phyloP scores from a whole-genome alignment of 2,113 vertebrate genomes.

The Nannobrachium achirus region DNA sequence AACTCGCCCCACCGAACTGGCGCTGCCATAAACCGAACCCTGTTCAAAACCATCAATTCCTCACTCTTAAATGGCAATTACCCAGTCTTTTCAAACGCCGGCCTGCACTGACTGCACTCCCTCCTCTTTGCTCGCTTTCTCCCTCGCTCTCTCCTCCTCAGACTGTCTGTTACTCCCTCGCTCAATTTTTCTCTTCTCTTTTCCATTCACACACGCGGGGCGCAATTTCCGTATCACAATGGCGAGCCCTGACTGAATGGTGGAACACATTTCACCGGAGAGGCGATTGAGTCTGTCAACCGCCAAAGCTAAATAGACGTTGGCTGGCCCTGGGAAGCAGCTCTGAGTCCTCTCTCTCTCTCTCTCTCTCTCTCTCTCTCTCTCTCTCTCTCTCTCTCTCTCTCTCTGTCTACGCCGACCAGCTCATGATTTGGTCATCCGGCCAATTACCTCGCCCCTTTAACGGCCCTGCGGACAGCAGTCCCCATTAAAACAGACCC shows the following conservation, averaged over 20 bases:
- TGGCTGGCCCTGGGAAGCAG: background rate
- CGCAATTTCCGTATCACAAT: background rate
- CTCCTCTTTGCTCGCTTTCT: conserved; percentile 2
- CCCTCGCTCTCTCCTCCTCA: background rate
- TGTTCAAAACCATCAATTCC: conserved; percentile 5
- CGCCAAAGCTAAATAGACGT: background rate
- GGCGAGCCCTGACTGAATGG: background rate
- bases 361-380: background rate
- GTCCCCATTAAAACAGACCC: conserved; percentile 60
- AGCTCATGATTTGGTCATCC: conserved; percentile 35
- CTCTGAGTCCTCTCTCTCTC: background rate
- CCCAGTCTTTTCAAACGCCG: conserved; percentile 1
- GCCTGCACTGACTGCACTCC: too few species aligned
- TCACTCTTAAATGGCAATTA: conserved; percentile 14
- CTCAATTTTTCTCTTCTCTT: background rate
- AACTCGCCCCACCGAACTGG: conserved; percentile 14
- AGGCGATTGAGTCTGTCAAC: background rate
- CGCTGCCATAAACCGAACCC: conserved; percentile 35
- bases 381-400: background rate
- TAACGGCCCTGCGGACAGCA: conserved; percentile 67
- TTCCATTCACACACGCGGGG: background rate
- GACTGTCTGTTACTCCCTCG: background rate
- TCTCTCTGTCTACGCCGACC: background rate
- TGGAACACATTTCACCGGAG: background rate
- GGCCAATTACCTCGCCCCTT: conserved; percentile 67